Conservation (phyloP, 2,113 vertebrate species). For the Cisticola juncidis region DNA sequence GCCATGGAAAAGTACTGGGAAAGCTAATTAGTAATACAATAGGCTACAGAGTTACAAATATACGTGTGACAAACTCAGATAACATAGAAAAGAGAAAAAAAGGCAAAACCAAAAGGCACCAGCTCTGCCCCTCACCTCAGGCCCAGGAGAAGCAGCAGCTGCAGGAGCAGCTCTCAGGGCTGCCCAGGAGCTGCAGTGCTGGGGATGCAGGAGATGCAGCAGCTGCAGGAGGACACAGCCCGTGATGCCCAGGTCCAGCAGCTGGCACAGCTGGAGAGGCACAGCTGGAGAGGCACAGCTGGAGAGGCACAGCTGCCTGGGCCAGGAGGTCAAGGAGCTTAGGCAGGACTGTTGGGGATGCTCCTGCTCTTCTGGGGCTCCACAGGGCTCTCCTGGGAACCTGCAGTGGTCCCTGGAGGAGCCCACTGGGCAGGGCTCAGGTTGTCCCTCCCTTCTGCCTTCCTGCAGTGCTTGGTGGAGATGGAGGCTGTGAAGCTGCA, state of each 20-base stretch:
- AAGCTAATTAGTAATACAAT: neutral
- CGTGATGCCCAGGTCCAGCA: neutral
- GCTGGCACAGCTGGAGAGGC: constrained; percentile 59
- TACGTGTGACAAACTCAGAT: neutral
- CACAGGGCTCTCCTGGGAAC: neutral
- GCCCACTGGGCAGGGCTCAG: neutral
- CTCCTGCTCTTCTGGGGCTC: neutral
- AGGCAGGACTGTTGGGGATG: constrained; percentile 18
- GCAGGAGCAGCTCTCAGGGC: neutral
- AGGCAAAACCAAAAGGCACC: neutral
- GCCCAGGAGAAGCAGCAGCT: constrained; percentile 66
- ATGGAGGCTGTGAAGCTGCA: neutral
- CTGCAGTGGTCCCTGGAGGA: accelerated
- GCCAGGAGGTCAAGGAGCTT: constrained; percentile 66
- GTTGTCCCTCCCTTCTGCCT: neutral
- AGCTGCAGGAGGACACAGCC: neutral
- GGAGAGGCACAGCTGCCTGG: constrained; percentile 54
- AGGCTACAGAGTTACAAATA: neutral
- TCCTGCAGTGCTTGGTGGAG: neutral
- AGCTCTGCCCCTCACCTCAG: neutral
- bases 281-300: constrained; percentile 56
- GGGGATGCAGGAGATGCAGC: neutral
- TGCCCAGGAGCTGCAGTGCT: constrained; percentile 68
- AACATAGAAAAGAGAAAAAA: neutral
- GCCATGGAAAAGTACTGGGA: neutral